Evolutionary conservation across 2,888 invertebrate species (phyloP), one percentile per base, ranked within the genome.

Genomic region (Cheilosia urbana): DNA sequence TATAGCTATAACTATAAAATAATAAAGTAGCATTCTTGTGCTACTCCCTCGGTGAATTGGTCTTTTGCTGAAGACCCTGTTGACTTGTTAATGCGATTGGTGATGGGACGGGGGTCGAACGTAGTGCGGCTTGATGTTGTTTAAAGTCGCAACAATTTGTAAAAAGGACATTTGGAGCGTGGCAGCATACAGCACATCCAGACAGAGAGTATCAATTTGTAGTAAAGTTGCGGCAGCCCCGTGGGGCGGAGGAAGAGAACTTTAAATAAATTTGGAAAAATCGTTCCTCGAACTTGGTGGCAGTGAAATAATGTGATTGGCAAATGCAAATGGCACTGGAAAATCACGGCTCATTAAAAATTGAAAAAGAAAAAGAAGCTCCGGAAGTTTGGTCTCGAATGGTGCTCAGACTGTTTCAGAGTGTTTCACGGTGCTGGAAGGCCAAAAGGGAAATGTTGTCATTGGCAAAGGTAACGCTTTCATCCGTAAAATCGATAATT

Each of bases 1-100:
- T 51, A 17, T 5, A 6, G 17, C 30, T n/a, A 13, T 21, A 24
- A 19, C 24, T 17, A 24, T 3, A 42, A 24, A 77, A n/a, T n/a
- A n/a, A n/a, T n/a, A n/a, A 71, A 51, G 65, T 34, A 58, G 51
- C 76, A 65, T 76, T 76, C 66, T 11, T 40, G 30, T 21, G 34
- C 11, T n/a, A 7, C 15, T 40, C 27, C 19, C 27, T 53, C 17
- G 24, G 51, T 30, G 66, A 65, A 76, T 77, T 82, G 58, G 81
- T 69, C 68, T 58, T 51, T 71, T 63, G n/a, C 24, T 15, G 55
- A 5, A 49, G 24, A 17, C 19, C 53, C 58, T 71, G 72, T 79
- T 84, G 75, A 77, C 77, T 84, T 79, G 83, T 63, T 69, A 73
- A 73, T 73, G 73, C 53, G 68, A 75, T 73, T 84, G 63, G 51